Conservation (phyloP, 2,797 vertebrate genomes). For the Calcarius lapponicus region DNA sequence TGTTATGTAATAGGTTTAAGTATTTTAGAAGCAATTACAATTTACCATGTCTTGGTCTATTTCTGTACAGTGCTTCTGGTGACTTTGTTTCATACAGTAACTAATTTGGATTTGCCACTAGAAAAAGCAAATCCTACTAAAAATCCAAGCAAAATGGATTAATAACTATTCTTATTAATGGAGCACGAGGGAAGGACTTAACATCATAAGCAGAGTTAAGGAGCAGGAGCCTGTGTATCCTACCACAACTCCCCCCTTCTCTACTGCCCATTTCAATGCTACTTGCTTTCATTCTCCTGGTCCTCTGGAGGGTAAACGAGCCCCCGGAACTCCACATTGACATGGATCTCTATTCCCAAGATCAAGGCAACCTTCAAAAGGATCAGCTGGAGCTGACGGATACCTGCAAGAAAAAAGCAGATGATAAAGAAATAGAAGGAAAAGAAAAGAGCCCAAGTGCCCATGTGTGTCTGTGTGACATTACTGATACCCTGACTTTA, state of each 20-base stretch:
- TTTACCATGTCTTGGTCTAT: not conserved
- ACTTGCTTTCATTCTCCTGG: conserved; percentile 93
- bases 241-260: not conserved
- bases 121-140: not conserved
- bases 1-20: not conserved
- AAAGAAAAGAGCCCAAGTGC: not conserved
- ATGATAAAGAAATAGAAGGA: not conserved
- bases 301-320: conserved; percentile 93
- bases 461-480: not conserved
- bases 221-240: not conserved
- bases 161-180: not conserved
- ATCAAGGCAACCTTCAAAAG: conserved; percentile 96
- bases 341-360: conserved; percentile 96
- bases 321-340: conserved; percentile 94
- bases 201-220: not conserved
- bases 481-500: not conserved
- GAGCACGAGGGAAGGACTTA: not conserved
- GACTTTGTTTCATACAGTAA: not conserved
- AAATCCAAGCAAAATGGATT: not conserved
- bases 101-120: not conserved
- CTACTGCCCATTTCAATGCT: not conserved
- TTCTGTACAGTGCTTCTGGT: not conserved
- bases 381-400: conserved; percentile 97
- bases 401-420: conserved; percentile 80
- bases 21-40: not conserved